Evolutionary conservation across 2,113 vertebrate genomes (phyloP).

Genomic region (Cynoglossus semilaevis): DNA sequence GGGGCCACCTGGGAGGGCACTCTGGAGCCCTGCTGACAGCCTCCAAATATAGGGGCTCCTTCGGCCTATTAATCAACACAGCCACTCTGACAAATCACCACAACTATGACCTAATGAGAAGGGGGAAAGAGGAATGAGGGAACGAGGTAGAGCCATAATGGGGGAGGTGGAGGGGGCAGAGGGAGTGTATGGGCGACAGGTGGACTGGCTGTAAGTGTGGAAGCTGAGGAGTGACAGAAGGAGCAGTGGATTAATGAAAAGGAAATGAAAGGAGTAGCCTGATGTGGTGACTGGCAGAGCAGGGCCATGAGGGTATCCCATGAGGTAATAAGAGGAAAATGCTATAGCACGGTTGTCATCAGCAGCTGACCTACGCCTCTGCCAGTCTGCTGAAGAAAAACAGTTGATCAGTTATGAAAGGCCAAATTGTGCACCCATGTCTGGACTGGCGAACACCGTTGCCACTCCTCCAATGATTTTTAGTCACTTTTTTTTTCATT

Average conservation of each 20-base stretch:
- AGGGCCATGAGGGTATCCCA: constrained; percentile 45
- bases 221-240: constrained; percentile 56
- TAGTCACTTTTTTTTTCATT: constrained; percentile 25
- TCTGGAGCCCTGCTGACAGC: constrained; percentile 85
- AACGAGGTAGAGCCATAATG: constrained; percentile 50
- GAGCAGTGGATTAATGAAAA: constrained; percentile 65
- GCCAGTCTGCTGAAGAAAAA: constrained; percentile 25
- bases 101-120: constrained; percentile 77
- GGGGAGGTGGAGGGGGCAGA: constrained; percentile 57
- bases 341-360: constrained; percentile 65
- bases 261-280: constrained; percentile 65
- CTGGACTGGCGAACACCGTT: constrained; percentile 29
- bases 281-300: constrained; percentile 52
- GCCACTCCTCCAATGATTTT: constrained; percentile 31
- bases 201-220: constrained; percentile 40
- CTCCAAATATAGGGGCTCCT: constrained; percentile 82
- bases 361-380: constrained; percentile 29
- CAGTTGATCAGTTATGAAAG: constrained; percentile 61
- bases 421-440: constrained; percentile 46
- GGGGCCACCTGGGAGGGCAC: constrained; percentile 92
- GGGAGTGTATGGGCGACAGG: constrained; percentile 46
- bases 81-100: constrained; percentile 85
- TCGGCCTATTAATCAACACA: constrained; percentile 87
- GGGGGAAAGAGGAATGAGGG: constrained; percentile 55
- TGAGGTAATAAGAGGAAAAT: constrained; percentile 63